Conservation (phyloP, 2,113 vertebrate species). For the Aramus guarauna region DNA sequence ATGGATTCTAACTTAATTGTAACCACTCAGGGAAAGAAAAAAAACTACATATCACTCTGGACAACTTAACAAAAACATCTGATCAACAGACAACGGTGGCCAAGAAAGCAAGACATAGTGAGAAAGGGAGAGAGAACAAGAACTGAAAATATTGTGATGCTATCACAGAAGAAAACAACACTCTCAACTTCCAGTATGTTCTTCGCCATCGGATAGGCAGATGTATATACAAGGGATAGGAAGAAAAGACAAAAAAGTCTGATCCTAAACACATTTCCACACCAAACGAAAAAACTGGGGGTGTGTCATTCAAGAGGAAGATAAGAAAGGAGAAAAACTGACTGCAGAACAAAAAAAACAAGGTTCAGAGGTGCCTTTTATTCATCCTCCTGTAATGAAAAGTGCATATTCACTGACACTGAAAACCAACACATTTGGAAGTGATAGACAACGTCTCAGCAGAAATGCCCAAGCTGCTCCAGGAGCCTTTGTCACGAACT, state of each 20-base stretch:
- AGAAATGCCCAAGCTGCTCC: not conserved
- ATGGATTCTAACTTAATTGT: constrained; percentile 66
- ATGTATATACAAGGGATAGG: not conserved
- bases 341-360: not conserved
- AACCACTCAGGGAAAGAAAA: constrained; percentile 29
- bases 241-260: not conserved
- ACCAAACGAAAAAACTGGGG: not conserved
- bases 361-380: not conserved
- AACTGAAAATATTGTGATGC: constrained; percentile 5
- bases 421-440: not conserved
- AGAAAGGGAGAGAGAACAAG: constrained; percentile 14
- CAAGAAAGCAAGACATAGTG: not conserved
- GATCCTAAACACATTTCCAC: not conserved
- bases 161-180: not conserved
- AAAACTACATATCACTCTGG: constrained; percentile 39
- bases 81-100: not conserved
- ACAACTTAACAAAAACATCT: constrained; percentile 58
- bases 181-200: not conserved
- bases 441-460: not conserved
- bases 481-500: not conserved
- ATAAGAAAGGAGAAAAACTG: not conserved
- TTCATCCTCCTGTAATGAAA: not conserved
- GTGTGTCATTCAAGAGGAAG: not conserved
- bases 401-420: not conserved
- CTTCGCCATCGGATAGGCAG: not conserved